phyloP scores from a whole-genome alignment of 2,888 invertebrate genomes.

The Leucophenga maculata region DNA sequence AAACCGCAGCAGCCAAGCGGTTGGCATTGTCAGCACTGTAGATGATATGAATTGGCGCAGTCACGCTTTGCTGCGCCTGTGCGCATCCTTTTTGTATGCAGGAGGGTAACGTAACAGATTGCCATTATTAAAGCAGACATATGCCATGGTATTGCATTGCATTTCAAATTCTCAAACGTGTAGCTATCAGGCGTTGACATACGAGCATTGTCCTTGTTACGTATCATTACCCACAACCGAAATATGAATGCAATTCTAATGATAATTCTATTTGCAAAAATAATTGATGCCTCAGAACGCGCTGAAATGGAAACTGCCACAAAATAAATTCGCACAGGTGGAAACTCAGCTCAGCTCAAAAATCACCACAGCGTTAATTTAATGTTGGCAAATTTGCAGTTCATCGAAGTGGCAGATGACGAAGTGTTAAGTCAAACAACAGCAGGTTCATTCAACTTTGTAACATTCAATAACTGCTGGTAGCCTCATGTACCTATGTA shows the following conservation, averaged over 20 bases:
- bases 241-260: slow-evolving; percentile 45
- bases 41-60: background rate
- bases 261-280: slow-evolving; percentile 45
- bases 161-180: no score
- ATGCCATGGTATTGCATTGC: slow-evolving; percentile 36
- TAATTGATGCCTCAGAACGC: slow-evolving; percentile 52
- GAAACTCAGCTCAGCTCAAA: background rate
- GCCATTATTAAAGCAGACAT: slow-evolving; percentile 49
- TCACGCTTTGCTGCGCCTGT: slow-evolving; percentile 1
- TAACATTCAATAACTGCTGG: slow-evolving; percentile 42
- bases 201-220: slow-evolving; percentile 46
- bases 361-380: slow-evolving; percentile 18
- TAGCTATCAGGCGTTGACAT: background rate
- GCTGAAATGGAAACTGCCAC: slow-evolving; percentile 10
- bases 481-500: slow-evolving; percentile 28
- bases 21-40: background rate
- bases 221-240: slow-evolving; percentile 50
- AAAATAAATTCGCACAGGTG: slow-evolving; percentile 13
- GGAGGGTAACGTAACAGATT: slow-evolving; percentile 46
- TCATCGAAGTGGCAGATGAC: slow-evolving; percentile 44
- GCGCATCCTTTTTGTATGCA: background rate
- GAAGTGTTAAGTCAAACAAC: slow-evolving; percentile 19
- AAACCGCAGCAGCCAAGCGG: background rate
- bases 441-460: slow-evolving; percentile 57
- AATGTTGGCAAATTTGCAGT: slow-evolving; percentile 59